These are phyloP conservation scores for Takifugu bimaculatus DNA, from an alignment of 2,113 vertebrate species.

Conservation along the genomic window DNA sequence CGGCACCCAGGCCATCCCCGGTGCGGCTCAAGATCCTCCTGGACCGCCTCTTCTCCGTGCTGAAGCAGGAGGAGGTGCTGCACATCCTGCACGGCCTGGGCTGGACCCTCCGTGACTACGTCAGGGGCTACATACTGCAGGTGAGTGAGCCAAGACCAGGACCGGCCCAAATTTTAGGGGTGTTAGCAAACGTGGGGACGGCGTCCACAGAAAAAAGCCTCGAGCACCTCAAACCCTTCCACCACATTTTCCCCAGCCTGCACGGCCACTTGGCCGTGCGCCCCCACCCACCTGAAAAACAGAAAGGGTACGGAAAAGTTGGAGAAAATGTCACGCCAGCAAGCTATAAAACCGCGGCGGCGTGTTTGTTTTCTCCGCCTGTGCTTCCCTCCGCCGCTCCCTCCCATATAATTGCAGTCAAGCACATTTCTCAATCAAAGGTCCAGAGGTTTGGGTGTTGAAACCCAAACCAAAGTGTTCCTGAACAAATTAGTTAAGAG, in stretches of 20 bases:
- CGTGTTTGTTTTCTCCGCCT: conserved; percentile 47
- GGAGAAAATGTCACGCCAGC: conserved; percentile 69
- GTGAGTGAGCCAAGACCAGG: conserved; percentile 54
- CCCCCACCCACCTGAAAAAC: conserved; percentile 48
- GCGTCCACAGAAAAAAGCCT: conserved; percentile 41
- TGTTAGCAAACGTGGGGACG: background rate
- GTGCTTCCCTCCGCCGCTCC: conserved; percentile 29
- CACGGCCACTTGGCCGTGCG: conserved; percentile 31
- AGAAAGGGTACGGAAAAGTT: conserved; percentile 22
- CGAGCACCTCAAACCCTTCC: conserved; percentile 52
- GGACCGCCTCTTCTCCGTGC: conserved; percentile 96
- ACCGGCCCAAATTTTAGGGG: conserved; percentile 18
- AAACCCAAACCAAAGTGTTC: conserved; percentile 79
- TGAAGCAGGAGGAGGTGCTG: conserved; percentile 95
- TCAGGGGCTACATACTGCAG: conserved; percentile 96
- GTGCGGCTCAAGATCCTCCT: conserved; percentile 96
- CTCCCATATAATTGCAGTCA: conserved; percentile 74
- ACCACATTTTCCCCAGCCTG: conserved; percentile 44
- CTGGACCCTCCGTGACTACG: conserved; percentile 97
- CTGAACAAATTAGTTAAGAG: conserved; percentile 80
- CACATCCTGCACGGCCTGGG: conserved; percentile 94
- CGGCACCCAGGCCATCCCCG: conserved; percentile 91
- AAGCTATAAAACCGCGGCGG: conserved; percentile 66
- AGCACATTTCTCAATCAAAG: conserved; percentile 78
- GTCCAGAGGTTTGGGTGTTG: conserved; percentile 68